Base-by-base conservation (phyloP, 2,113 vertebrate genomes). In the Atlantisia rogersi region DNA sequence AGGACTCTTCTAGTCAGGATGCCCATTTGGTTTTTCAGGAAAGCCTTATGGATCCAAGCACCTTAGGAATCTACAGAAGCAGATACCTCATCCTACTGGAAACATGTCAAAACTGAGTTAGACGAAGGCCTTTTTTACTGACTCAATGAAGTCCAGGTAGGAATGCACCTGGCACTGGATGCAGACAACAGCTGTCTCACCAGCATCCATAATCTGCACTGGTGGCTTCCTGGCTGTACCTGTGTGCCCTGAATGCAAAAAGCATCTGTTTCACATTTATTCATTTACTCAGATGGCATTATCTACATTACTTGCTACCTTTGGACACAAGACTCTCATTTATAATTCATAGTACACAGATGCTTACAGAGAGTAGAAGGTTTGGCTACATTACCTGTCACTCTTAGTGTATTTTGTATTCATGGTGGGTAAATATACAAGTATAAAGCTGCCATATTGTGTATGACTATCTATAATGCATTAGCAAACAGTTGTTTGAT, bases 311-410 rank as follows among this genome's bases (percentile, higher is more conserved):
- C 94, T 95, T 29, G 77, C 79, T 96, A 97, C 95, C 92, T 98
- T 97, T 96, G 97, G 97, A 97, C 95, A 97, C 96, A 97, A 97
- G 95, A 93, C 91, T 97, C 94, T 97, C 93, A 97, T 98, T 97
- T 97, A 98, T 98, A 97, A 98, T 98, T 97, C 95, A 98, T 96
- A 48, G 92, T 96, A 97, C 97, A 96, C 97, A 98, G 97, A 98
- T 97, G 97, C 96, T 98, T 97, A 96, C 95, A 97, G 96, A 90
- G 91, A 97, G 87, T 84, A 96, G 93, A 89, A 95, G 95, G 70
- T 94, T 95, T 95, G 95, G 96, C 93, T 97, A 90, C 93, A 83
- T 95, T 98, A 96, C 94, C 95, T 98, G 96, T 96, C 97, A 97
- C 91, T 97, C 97, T 82, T 64, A 75, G 92, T 97, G 65, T 96